phyloP scores from a whole-genome alignment of 2,888 invertebrate genomes.

The Ichneumoninae sp. region DNA sequence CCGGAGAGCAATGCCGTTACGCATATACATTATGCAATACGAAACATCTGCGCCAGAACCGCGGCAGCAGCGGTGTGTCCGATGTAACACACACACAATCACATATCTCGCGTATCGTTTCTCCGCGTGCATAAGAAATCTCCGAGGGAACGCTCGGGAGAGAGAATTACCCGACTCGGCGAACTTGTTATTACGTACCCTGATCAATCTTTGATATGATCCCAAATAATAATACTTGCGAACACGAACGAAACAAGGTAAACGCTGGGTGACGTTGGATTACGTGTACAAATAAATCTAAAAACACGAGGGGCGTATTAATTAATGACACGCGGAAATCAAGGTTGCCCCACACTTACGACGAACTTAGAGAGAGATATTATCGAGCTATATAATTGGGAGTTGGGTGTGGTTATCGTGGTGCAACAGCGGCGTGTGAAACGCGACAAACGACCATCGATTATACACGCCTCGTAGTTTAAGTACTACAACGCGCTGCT shows the following conservation, averaged over 20 bases:
- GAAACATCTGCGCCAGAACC: slow-evolving; percentile 23
- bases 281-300: slow-evolving; percentile 11
- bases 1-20: slow-evolving; percentile 67
- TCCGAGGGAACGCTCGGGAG: neutral
- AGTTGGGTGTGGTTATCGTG: slow-evolving; percentile 40
- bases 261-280: neutral
- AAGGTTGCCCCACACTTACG: slow-evolving; percentile 26
- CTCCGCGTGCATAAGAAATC: slow-evolving; percentile 34
- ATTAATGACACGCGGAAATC: slow-evolving; percentile 50
- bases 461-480: slow-evolving; percentile 26
- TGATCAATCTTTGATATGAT: slow-evolving; percentile 20
- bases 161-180: slow-evolving; percentile 15
- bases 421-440: slow-evolving; percentile 9
- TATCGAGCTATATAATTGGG: slow-evolving; percentile 22
- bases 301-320: slow-evolving; percentile 13
- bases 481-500: slow-evolving; percentile 7
- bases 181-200: slow-evolving; percentile 31
- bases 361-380: slow-evolving; percentile 1
- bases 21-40: slow-evolving; percentile 66
- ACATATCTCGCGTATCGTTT: neutral
- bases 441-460: slow-evolving; percentile 52
- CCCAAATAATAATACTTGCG: slow-evolving; percentile 7
- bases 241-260: slow-evolving; percentile 17
- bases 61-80: slow-evolving; percentile 11
- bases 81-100: slow-evolving; percentile 29